Base-by-base conservation (phyloP, 2,797 vertebrate genomes). In the Oreochromis mossambicus region DNA sequence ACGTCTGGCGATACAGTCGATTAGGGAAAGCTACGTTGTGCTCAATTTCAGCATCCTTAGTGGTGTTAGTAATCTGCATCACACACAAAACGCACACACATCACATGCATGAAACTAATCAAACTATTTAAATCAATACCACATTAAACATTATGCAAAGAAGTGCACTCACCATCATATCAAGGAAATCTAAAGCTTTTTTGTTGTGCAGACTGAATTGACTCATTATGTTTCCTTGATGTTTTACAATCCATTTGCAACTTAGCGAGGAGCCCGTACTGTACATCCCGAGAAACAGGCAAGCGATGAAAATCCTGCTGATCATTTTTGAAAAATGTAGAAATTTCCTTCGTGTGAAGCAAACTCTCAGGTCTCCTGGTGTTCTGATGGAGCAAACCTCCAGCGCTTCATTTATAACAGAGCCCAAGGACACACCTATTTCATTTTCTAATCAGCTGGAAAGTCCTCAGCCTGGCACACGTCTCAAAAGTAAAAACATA, bases 211-310 rank as follows among this genome's bases (percentile, higher is more conserved):
- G 3, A 29, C 1, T 29, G 55, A 56, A 56, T 56, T 56, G 26
- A 56, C 26, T 17, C 8, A 15, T 15, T 56, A 1, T 29, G 14
- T 56, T 8, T 26, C 3, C 54, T 56, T 2, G 1, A 15, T 5
- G 1, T 9, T 56, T 5, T 56, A 1, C 14, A 56, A 15, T 56
- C 54, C 54, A 95, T 1, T 51, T 82, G 88, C 94, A 96, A 86
- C 80, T 80, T n/a, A 91, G 68, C 1, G 70, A 84, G 4, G 84
- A 87, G 54, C 46, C 79, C 29, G 87, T 26, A 5, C 78, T n/a
- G 82, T 2, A 78, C 85, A 93, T 21, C 34, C 32, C 4, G 76
- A 92, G 24, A 78, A 85, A 61, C 38, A 91, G 36, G 6, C 81
- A 58, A 6, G 87, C 56, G 1, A 76, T 75, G 1, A 70, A 38